Conservation (phyloP, 2,113 vertebrate genomes). For the Rhinolophus ferrumequinum region DNA sequence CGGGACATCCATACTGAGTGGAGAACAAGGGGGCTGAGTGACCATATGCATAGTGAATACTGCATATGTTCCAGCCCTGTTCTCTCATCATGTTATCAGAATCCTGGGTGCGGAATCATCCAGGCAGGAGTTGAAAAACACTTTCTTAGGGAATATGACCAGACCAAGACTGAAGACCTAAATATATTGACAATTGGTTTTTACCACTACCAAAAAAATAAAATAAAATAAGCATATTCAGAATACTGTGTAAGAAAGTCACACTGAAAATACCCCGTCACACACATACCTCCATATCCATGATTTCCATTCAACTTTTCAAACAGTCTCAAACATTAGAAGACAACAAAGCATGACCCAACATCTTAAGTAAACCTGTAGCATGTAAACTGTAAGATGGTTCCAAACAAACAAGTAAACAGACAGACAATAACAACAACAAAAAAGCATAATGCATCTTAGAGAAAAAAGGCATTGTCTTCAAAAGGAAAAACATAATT, state of each 20-base stretch:
- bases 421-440: background rate
- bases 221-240: background rate
- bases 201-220: background rate
- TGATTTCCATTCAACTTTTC: background rate
- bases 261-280: background rate
- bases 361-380: background rate
- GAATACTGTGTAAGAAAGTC: background rate
- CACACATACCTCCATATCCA: background rate
- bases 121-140: background rate
- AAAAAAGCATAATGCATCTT: background rate
- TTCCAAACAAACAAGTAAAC: background rate
- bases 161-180: background rate
- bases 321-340: background rate
- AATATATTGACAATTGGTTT: background rate
- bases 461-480: background rate
- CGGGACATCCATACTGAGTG: fast-evolving
- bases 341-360: background rate
- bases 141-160: background rate
- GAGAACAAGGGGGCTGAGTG: background rate
- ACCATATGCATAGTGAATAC: background rate
- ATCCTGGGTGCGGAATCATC: background rate
- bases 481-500: background rate
- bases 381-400: background rate
- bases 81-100: fast-evolving
- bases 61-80: background rate